Percentiles rank a stretch among this genome's conserved stretches.
phyloP scores from a whole-genome alignment of 1,140 invertebrate genomes.

The Rhynchophorus ferrugineus region DNA sequence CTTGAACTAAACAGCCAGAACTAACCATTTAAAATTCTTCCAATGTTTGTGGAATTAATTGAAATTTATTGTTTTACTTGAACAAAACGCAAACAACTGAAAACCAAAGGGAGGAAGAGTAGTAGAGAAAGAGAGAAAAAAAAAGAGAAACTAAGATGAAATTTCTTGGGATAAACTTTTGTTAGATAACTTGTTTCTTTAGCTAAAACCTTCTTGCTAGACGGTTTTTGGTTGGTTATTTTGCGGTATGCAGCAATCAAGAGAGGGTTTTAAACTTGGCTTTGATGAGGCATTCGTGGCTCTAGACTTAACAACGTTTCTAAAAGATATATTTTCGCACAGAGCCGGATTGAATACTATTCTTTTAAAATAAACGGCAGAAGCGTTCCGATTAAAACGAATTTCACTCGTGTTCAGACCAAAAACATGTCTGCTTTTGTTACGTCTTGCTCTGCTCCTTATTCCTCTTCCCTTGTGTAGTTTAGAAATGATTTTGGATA shows the following conservation, averaged over 20 bases:
- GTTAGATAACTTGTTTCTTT: slow-evolving; percentile 12
- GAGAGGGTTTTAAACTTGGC: slow-evolving; percentile 8
- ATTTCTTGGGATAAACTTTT: slow-evolving; percentile 10
- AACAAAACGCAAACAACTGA: background rate
- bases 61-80: background rate
- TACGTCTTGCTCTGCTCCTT: too few species aligned
- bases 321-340: background rate
- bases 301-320: slow-evolving; percentile 1
- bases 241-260: slow-evolving; percentile 14
- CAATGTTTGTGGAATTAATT: background rate
- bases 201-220: slow-evolving; percentile 7
- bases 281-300: slow-evolving; percentile 11
- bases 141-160: slow-evolving; percentile 7
- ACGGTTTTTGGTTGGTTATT: slow-evolving; percentile 9
- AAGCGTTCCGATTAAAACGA: background rate
- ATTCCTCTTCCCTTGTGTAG: too few species aligned
- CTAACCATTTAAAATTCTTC: background rate
- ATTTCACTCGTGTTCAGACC: background rate
- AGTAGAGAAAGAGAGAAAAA: background rate
- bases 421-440: too few species aligned
- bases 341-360: background rate
- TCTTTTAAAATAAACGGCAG: background rate
- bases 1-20: too few species aligned
- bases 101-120: background rate
- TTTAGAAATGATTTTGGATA: too few species aligned